Conservation (phyloP, 2,113 vertebrate species). For the Naja naja region DNA sequence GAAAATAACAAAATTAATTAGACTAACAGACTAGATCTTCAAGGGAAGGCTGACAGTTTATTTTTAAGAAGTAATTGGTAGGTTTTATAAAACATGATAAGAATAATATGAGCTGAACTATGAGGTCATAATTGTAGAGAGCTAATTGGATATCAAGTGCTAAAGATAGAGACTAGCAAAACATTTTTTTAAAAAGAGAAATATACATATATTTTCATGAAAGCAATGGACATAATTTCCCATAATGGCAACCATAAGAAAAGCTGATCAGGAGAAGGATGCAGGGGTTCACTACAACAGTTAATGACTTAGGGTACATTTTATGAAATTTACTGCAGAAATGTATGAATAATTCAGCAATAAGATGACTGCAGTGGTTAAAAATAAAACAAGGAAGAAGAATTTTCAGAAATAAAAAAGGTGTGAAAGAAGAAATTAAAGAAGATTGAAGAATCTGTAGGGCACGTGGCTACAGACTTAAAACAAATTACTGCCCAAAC, state of each 20-base stretch:
- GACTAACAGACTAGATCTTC: background rate
- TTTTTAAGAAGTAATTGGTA: background rate
- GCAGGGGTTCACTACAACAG: background rate
- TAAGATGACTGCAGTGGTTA: background rate
- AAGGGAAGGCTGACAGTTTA: background rate
- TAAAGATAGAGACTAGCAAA: background rate
- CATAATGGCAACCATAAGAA: background rate
- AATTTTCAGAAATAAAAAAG: background rate
- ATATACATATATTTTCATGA: background rate
- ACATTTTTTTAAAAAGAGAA: background rate
- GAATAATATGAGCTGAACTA: background rate
- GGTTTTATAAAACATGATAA: background rate
- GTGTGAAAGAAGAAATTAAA: background rate
- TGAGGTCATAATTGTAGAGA: background rate
- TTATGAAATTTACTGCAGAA: background rate
- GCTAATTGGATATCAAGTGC: background rate
- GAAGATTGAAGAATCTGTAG: background rate
- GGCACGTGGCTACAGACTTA: too few relatives aligned
- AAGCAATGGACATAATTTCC: background rate
- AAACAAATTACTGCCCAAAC: too few relatives aligned
- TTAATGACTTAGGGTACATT: background rate
- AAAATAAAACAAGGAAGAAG: too few relatives aligned
- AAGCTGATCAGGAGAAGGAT: background rate
- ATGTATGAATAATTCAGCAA: background rate
- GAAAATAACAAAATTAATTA: background rate